Base-by-base conservation (phyloP, 2,888 invertebrate genomes). In the Cacoxenus indagator region DNA sequence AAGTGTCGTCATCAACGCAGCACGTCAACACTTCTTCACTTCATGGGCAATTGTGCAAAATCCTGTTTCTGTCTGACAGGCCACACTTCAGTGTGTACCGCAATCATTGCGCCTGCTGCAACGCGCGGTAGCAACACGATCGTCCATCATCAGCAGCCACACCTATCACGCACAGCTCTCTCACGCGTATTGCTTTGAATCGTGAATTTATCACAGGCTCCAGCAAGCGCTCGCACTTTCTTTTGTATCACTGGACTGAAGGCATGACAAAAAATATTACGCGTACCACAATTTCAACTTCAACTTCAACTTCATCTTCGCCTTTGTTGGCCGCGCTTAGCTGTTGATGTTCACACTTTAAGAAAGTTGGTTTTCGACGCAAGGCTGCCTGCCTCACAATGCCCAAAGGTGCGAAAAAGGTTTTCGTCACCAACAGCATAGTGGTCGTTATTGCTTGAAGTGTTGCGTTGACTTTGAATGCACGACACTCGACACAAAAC, bases 311-410 rank as follows among this genome's bases (percentile, higher is more conserved):
- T 51, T 51, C 22, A 6, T 51, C 22, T 57, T 8, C 37, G 9
- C 37, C 14, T 37, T 37, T 37, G 37, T 37, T 37, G 37, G n/a
- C n/a, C 1, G 45, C 11, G 45, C 31, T 59, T 29, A 59, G 65
- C 61, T 67, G 68, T 57, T 77, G 81, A 83, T 81, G 81, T 81
- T 81, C 81, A 83, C 81, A 81, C 81, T 81, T 81, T 80, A 78
- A 68, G 81, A 77, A 83, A 83, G 82, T 81, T 83, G 82, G 76
- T 80, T 80, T 83, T 78, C 73, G 74, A 73, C 70, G 77, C 70
- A 54, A 54, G 46, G 69, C 64, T 68, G 70, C n/a, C 2, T 26
- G 19, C 14, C n/a, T 4, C n/a, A 61, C 9, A 51, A 51, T 51
- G 70, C 78, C 72, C 72, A 70, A 68, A 80, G 79, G 83, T 80